Evolutionary conservation across 2,113 vertebrate genomes (phyloP).

Genomic region (Boulengeromyrus knoepffleri): DNA sequence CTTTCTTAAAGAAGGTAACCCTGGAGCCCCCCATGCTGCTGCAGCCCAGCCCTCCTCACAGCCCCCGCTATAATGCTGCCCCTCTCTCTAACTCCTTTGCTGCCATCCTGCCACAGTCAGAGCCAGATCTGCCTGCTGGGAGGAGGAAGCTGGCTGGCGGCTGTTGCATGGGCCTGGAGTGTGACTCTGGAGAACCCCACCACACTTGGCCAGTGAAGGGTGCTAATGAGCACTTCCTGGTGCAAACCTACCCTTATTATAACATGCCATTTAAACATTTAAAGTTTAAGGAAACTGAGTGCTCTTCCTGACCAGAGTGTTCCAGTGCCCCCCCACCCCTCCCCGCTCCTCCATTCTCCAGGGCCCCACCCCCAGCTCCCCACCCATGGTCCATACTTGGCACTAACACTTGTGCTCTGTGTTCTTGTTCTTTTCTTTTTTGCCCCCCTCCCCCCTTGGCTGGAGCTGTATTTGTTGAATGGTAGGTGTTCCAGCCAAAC

Average conservation of each 20-base stretch:
- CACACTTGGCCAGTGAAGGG: not conserved
- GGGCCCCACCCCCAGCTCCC: not conserved
- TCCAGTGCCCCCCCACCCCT: not conserved
- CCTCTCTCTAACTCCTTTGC: slow-evolving; percentile 38
- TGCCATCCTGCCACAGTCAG: slow-evolving; percentile 8
- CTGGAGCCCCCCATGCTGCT: slow-evolving; percentile 20
- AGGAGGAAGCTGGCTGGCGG: slow-evolving; percentile 16
- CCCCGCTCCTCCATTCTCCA: not conserved
- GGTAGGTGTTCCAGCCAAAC: slow-evolving; percentile 79
- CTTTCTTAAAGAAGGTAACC: slow-evolving; percentile 99
- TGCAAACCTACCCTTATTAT: not conserved
- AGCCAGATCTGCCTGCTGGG: slow-evolving; percentile 23
- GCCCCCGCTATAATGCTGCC: not conserved
- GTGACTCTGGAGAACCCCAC: not conserved
- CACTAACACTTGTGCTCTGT: slow-evolving; percentile 49
- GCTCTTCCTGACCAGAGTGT: not conserved
- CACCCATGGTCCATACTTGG: not conserved
- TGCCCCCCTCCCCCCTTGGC: slow-evolving; percentile 24
- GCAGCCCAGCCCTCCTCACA: not conserved
- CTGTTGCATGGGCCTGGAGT: not conserved
- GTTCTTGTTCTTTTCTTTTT: slow-evolving; percentile 29
- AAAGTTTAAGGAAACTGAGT: too few species aligned
- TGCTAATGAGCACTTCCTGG: not conserved
- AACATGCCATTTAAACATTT: too few species aligned
- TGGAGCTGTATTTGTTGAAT: slow-evolving; percentile 48